Conservation (phyloP, 2,113 vertebrate species). For the Sterna hirundo region DNA sequence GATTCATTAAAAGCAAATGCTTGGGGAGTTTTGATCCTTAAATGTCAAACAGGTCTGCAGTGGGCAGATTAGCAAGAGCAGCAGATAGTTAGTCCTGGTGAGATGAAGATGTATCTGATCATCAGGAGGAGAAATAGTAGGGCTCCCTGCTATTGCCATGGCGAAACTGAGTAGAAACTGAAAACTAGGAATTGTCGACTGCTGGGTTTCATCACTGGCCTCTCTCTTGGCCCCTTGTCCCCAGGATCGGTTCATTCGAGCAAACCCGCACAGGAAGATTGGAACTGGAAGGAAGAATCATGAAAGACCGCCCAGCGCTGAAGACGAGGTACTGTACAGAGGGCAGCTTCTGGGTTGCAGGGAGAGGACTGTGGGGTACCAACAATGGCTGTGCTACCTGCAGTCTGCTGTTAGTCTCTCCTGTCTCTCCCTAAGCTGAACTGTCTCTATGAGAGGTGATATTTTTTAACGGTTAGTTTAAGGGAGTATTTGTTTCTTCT, state of each 20-base stretch:
- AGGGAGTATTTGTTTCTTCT: not conserved
- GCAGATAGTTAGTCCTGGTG: not conserved
- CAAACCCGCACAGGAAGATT: not conserved
- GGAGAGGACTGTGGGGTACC: not conserved
- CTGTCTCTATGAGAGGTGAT: not conserved
- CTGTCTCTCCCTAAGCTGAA: not conserved
- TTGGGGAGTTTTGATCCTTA: not conserved
- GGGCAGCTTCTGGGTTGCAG: not conserved
- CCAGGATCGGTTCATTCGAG: not conserved
- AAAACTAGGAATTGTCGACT: not conserved
- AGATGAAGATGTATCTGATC: not conserved
- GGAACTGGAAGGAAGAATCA: not conserved
- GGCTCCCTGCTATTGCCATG: not conserved
- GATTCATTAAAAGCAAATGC: not conserved
- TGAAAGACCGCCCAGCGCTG: accelerated
- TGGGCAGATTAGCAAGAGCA: not conserved
- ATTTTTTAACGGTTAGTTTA: not conserved
- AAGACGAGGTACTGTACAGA: not conserved
- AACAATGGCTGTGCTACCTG: accelerated
- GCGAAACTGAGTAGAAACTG: not conserved
- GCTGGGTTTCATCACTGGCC: not conserved
- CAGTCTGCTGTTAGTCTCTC: not conserved
- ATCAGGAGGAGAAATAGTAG: not conserved
- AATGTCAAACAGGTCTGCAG: not conserved
- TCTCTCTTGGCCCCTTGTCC: not conserved